Conservation (phyloP, 2,113 vertebrate species). For the Salminus brasiliensis region DNA sequence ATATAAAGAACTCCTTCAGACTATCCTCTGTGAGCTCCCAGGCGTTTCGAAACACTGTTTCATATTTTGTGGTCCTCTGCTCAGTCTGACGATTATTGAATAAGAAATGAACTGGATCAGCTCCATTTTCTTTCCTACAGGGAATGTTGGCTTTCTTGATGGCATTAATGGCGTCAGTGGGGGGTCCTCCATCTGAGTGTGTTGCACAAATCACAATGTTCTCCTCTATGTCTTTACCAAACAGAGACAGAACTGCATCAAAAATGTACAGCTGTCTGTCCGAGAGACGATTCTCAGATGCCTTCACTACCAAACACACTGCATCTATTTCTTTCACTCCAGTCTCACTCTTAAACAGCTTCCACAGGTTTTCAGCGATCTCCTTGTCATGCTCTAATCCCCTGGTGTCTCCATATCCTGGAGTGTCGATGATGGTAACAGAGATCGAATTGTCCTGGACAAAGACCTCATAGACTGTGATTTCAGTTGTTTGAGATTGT, state of each 20-base stretch:
- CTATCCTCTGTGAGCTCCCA: no score
- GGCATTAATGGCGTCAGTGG: constrained; percentile 1
- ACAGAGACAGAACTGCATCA: no score
- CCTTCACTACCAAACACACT: no score
- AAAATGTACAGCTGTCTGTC: no score
- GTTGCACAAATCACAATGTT: constrained; percentile 20
- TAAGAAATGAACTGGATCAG: constrained; percentile 18
- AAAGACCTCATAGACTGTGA: constrained; percentile 31
- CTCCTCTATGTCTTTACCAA: no score
- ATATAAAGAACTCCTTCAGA: no score
- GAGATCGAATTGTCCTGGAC: constrained; percentile 5
- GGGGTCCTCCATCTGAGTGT: neutral
- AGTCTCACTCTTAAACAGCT: neutral
- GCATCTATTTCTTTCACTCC: no score
- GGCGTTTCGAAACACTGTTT: no score
- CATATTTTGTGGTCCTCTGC: no score
- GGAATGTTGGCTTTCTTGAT: neutral
- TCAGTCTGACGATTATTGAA: constrained; percentile 15
- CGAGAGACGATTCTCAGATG: no score
- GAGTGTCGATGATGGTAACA: constrained; percentile 39
- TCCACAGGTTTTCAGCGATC: constrained; percentile 12
- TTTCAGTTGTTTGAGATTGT: constrained; percentile 10
- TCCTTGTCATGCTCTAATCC: neutral
- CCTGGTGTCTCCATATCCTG: no score
- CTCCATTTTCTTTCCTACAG: neutral